Conservation (phyloP, 2,888 invertebrate species). For the Crossocerus cetratus region DNA sequence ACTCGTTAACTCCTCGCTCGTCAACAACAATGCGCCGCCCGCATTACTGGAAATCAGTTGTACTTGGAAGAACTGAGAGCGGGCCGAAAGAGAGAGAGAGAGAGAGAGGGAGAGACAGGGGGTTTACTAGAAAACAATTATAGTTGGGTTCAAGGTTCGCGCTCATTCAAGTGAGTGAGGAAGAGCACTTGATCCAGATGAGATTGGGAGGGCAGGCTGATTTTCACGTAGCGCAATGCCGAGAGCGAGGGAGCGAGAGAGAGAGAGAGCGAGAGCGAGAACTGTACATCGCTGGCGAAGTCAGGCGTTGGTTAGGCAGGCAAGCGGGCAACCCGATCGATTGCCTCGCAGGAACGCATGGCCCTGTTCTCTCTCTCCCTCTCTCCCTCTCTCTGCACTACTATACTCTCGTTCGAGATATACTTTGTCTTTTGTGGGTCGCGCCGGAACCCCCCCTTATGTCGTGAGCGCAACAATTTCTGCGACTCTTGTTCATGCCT, state of each 20-base stretch:
- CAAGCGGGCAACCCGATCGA: conserved; percentile 59
- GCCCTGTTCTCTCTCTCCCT: conserved; percentile 46
- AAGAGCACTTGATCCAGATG: conserved; percentile 39
- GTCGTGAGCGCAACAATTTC: conserved; percentile 48
- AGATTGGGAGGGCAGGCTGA: conserved; percentile 15
- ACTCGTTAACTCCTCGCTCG: no score
- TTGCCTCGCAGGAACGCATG: conserved; percentile 61
- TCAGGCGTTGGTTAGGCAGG: conserved; percentile 46
- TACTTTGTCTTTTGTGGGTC: conserved; percentile 60
- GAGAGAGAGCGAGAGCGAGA: no score
- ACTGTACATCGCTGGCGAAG: conserved; percentile 39
- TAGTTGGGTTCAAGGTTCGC: conserved; percentile 39
- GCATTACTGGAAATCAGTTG: no score
- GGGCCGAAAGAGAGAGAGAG: background rate
- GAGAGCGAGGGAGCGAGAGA: background rate
- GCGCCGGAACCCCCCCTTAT: conserved; percentile 46
- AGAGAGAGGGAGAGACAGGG: background rate
- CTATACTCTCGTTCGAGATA: conserved; percentile 52
- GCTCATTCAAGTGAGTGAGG: conserved; percentile 25
- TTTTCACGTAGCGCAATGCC: conserved; percentile 36
- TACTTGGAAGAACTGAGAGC: no score
- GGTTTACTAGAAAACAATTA: conserved; percentile 23
- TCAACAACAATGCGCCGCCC: no score
- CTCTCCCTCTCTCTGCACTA: background rate
- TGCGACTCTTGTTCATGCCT: conserved; percentile 21